These are phyloP conservation scores for Capromys pilorides DNA, from an alignment of 2,797 vertebrate species.

Conservation along the genomic window DNA sequence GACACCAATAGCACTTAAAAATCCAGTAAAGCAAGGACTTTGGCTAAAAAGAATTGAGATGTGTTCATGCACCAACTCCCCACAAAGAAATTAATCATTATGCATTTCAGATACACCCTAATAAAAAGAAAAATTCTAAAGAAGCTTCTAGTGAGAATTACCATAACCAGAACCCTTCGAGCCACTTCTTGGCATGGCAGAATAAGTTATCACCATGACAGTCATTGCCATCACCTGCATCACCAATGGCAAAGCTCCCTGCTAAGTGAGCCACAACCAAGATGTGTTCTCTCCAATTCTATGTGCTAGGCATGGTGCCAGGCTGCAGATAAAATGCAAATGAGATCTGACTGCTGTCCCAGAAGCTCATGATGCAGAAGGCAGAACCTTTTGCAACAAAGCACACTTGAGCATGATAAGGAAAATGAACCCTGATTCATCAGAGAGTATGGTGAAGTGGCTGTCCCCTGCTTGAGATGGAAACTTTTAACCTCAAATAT, in stretches of 20 bases:
- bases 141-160: background rate
- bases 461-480: conserved; percentile 32
- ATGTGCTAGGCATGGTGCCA: background rate
- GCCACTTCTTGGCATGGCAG: background rate
- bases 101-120: background rate
- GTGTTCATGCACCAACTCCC: background rate
- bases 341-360: background rate
- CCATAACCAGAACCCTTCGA: background rate
- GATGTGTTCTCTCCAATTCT: background rate
- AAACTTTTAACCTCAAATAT: background rate
- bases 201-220: background rate
- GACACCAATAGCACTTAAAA: conserved; percentile 71
- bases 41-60: background rate
- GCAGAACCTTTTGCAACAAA: background rate
- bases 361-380: background rate
- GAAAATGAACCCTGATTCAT: background rate
- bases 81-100: background rate
- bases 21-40: conserved; percentile 36
- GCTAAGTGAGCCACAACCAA: background rate
- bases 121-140: background rate
- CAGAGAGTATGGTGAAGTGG: background rate
- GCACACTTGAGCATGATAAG: background rate
- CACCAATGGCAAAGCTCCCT: background rate
- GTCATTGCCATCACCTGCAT: background rate
- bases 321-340: background rate